These are phyloP conservation scores for Acanthaster planci DNA, from an alignment of 35 echinoderm and acorn worm genomes.

Conservation along the genomic window DNA sequence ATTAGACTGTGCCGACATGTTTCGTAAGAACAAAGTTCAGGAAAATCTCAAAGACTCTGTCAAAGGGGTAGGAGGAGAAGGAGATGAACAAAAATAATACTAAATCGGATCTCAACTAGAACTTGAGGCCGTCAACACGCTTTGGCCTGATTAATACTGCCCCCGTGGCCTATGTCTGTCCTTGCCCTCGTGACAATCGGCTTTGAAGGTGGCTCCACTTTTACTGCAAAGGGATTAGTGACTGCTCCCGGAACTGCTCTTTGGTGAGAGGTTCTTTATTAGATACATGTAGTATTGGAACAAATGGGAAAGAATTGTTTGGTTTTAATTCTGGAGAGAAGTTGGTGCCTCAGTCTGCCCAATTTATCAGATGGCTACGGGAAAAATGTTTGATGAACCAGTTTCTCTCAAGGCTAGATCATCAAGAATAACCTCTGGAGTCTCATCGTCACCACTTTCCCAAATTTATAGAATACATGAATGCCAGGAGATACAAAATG, in stretches of 20 bases:
- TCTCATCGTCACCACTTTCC: too few relatives aligned
- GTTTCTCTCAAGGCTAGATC: too few relatives aligned
- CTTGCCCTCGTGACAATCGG: conserved; percentile 6
- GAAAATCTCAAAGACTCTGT: background rate
- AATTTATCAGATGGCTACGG: too few relatives aligned
- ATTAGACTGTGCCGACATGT: too few relatives aligned
- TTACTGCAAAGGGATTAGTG: background rate
- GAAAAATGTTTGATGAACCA: too few relatives aligned
- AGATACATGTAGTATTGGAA: background rate
- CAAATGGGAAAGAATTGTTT: background rate
- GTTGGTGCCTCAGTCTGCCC: background rate
- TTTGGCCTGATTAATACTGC: conserved; percentile 16
- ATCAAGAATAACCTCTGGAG: too few relatives aligned
- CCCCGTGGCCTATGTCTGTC: background rate
- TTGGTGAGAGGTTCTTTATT: background rate
- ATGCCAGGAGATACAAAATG: too few relatives aligned
- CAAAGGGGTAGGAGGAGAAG: background rate
- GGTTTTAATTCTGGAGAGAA: background rate
- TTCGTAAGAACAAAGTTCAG: too few relatives aligned
- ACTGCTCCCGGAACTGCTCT: background rate
- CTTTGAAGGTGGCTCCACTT: background rate
- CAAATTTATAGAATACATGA: too few relatives aligned
- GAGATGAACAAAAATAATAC: background rate
- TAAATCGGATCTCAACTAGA: background rate
- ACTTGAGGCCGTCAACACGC: conserved; percentile 24